These are phyloP conservation scores for Harpagoxenus sublaevis DNA, from an alignment of 2,888 invertebrate genomes.

Conservation along the genomic window DNA sequence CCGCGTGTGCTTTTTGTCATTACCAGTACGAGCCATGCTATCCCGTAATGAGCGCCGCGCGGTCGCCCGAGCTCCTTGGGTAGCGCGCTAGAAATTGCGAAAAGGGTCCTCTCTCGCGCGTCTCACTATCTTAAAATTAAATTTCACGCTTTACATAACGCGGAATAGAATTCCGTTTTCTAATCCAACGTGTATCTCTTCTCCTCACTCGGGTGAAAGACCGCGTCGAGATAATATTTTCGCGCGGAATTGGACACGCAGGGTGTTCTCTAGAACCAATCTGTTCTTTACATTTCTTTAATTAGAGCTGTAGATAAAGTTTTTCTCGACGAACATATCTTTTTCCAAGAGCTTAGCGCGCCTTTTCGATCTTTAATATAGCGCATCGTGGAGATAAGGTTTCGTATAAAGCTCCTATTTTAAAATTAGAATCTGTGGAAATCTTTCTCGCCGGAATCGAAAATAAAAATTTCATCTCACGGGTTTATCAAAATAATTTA, in stretches of 20 bases:
- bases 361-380: background rate
- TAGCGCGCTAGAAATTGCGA: slow-evolving; percentile 52
- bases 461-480: background rate
- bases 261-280: background rate
- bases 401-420: background rate
- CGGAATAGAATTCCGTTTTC: background rate
- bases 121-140: slow-evolving; percentile 9
- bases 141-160: background rate
- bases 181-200: background rate
- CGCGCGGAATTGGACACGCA: background rate
- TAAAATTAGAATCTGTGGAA: background rate
- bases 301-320: background rate
- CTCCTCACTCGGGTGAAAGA: background rate
- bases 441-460: background rate
- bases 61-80: slow-evolving; percentile 65
- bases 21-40: slow-evolving; percentile 75
- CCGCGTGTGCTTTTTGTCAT: slow-evolving; percentile 84
- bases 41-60: slow-evolving; percentile 78
- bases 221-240: background rate
- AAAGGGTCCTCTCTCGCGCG: background rate
- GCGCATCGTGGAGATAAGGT: slow-evolving; percentile 23
- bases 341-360: background rate
- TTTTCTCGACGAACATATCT: background rate
- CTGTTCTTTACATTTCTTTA: background rate
- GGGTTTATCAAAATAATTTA: too few species aligned